Evolutionary conservation across 2,113 vertebrate genomes (phyloP).

Genomic region (Myiopsitta monachus): DNA sequence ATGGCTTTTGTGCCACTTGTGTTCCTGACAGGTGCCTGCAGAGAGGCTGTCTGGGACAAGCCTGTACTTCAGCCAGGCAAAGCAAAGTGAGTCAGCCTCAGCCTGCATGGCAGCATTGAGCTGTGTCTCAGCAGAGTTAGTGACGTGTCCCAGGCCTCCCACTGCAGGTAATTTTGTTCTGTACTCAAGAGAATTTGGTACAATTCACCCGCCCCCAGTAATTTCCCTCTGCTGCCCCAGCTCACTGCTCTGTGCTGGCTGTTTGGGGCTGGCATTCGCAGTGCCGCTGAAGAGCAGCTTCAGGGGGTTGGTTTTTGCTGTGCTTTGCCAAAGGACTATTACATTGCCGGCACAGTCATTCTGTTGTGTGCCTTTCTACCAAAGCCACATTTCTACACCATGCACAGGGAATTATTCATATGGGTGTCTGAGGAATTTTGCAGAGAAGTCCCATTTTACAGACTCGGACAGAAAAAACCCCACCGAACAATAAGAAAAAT

Average conservation of each 20-base stretch:
- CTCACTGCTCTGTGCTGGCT: fast-evolving
- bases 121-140: background rate
- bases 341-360: background rate
- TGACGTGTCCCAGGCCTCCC: background rate
- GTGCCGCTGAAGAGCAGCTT: fast-evolving
- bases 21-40: background rate
- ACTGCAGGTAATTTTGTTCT: background rate
- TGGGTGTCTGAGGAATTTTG: background rate
- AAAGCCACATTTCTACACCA: background rate
- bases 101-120: background rate
- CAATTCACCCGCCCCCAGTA: fast-evolving
- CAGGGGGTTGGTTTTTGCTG: background rate
- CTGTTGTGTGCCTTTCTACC: fast-evolving
- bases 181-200: background rate
- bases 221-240: background rate
- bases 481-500: background rate
- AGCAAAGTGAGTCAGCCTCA: background rate
- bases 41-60: background rate
- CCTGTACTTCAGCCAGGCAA: fast-evolving
- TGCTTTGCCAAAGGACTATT: background rate
- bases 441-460: background rate
- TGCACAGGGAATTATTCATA: background rate
- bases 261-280: fast-evolving
- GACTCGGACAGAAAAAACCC: background rate
- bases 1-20: fast-evolving